A percentile compares a stretch with the other conserved stretches of the same genome.
phyloP scores from a whole-genome alignment of 2,797 vertebrate species.

The Acrocephalus scirpaceus region DNA sequence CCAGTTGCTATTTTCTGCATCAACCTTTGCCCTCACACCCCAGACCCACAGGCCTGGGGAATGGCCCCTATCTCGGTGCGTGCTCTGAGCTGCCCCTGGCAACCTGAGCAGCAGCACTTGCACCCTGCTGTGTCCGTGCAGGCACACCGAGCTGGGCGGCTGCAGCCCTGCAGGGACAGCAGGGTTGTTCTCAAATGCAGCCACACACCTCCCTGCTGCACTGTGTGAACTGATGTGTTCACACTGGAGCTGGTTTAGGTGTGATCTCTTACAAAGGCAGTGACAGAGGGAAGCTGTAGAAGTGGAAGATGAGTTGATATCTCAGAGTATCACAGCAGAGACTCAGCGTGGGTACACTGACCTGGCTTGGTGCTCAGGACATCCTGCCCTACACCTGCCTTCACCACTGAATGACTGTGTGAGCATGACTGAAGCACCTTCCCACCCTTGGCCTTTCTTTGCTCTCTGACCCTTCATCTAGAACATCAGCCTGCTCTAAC shows the following conservation, averaged over 20 bases:
- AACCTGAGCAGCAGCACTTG: not conserved
- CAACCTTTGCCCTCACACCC: not conserved
- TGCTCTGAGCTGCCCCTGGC: not conserved
- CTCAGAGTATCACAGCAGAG: not conserved
- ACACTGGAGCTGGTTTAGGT: not conserved
- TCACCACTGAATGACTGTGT: not conserved
- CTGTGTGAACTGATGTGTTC: not conserved
- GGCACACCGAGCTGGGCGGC: not conserved
- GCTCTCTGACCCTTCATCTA: not conserved
- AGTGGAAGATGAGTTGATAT: not conserved
- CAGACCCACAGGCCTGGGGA: not conserved
- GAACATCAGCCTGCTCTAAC: not conserved
- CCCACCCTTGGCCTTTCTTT: not conserved
- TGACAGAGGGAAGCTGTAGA: not conserved
- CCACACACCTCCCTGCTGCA: rapidly evolving
- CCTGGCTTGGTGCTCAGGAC: not conserved
- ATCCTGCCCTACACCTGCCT: not conserved
- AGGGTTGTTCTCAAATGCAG: not conserved
- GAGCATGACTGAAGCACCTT: not conserved
- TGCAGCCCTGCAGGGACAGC: not conserved
- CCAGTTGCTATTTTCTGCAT: not conserved
- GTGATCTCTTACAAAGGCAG: not conserved
- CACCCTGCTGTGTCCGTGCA: not conserved
- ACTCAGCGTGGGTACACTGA: rapidly evolving
- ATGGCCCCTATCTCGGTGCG: not conserved